Conservation (phyloP, 2,797 vertebrate species). For the Macropodus opercularis region DNA sequence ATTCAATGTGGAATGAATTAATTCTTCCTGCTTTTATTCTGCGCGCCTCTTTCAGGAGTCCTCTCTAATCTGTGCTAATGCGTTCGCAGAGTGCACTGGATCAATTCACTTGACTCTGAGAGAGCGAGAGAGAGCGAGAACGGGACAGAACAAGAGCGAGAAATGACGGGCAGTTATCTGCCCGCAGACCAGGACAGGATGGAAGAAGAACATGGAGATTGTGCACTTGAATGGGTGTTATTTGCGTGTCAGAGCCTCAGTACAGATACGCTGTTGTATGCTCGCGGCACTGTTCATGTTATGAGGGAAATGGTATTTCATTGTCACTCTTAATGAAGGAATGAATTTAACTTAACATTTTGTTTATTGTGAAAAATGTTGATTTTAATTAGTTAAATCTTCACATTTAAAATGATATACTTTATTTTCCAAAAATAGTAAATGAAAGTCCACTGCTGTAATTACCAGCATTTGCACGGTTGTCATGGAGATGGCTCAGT, state of each 20-base stretch:
- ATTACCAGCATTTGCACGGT: not conserved
- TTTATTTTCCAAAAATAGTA: too few relatives aligned
- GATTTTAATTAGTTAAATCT: too few relatives aligned
- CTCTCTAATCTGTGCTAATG: conserved; percentile 74
- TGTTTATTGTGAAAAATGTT: too few relatives aligned
- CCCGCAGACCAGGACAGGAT: too few relatives aligned
- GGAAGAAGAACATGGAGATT: conserved; percentile 5
- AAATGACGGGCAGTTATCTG: conserved; percentile 8
- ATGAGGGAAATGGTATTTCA: too few relatives aligned
- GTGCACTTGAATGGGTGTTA: not conserved
- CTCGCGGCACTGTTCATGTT: too few relatives aligned
- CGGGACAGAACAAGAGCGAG: conserved; percentile 6
- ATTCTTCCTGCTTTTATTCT: conserved; percentile 65
- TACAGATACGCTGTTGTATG: too few relatives aligned
- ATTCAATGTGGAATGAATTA: conserved; percentile 67
- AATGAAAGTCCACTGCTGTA: too few relatives aligned
- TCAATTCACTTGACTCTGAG: conserved; percentile 61
- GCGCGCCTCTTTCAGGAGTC: conserved; percentile 48
- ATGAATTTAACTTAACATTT: too few relatives aligned
- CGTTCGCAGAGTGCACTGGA: conserved; percentile 55
- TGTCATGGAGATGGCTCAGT: conserved; percentile 1
- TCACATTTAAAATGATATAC: too few relatives aligned
- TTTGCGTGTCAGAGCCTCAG: not conserved
- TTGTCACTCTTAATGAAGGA: too few relatives aligned
- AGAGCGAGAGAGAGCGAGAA: conserved; percentile 8